phyloP scores from a whole-genome alignment of 2,888 invertebrate genomes.

The Folsomia manolachei region DNA sequence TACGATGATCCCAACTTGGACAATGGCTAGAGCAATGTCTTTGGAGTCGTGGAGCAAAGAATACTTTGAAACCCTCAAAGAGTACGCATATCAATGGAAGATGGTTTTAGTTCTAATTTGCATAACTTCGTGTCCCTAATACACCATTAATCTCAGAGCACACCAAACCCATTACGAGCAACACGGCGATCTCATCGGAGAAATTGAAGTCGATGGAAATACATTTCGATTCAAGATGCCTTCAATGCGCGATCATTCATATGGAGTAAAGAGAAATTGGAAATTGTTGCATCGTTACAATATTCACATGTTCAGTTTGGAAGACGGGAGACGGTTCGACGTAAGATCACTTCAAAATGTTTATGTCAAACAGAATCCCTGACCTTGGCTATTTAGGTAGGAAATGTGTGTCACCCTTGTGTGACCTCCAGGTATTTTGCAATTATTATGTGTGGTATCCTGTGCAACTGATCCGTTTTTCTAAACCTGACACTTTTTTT shows the following conservation, averaged over 20 bases:
- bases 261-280: slow-evolving; percentile 71
- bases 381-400: slow-evolving; percentile 67
- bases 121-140: neutral
- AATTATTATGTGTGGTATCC: too few relatives aligned
- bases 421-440: slow-evolving; percentile 57
- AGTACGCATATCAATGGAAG: slow-evolving; percentile 56
- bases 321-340: slow-evolving; percentile 66
- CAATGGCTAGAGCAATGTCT: slow-evolving; percentile 71
- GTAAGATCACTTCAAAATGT: slow-evolving; percentile 55
- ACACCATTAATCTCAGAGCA: slow-evolving; percentile 57
- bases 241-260: slow-evolving; percentile 77
- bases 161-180: slow-evolving; percentile 84
- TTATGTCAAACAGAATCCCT: slow-evolving; percentile 59
- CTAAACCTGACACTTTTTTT: too few relatives aligned
- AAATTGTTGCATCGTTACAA: slow-evolving; percentile 72
- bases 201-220: slow-evolving; percentile 59
- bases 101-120: neutral
- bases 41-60: slow-evolving; percentile 69
- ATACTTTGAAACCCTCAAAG: slow-evolving; percentile 66
- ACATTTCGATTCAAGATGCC: slow-evolving; percentile 60
- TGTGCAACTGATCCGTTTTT: too few relatives aligned
- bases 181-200: slow-evolving; percentile 66
- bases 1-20: slow-evolving; percentile 64
- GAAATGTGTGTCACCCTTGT: slow-evolving; percentile 72
- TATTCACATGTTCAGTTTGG: slow-evolving; percentile 72